Percentiles rank a stretch among this genome's conserved stretches.
Conservation (phyloP, 2,888 invertebrate species). For the Apantesis nais region DNA sequence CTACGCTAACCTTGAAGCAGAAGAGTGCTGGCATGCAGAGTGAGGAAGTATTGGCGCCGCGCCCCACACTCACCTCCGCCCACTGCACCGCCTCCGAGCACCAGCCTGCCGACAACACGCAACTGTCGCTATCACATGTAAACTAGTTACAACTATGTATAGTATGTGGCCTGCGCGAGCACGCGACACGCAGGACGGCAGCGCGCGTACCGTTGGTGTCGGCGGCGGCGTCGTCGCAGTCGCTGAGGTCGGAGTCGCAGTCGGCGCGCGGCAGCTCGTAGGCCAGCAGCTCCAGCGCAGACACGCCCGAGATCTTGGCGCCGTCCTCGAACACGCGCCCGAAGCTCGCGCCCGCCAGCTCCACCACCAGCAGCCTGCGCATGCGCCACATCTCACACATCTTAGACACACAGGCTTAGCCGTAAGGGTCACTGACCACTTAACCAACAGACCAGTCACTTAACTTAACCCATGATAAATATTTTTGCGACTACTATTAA, state of each 20-base stretch:
- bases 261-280: constrained; percentile 84
- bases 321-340: constrained; percentile 85
- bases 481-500: no score
- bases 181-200: no score
- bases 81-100: constrained; percentile 38
- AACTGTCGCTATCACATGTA: no score
- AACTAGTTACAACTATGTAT: no score
- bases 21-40: constrained; percentile 95
- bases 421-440: no score
- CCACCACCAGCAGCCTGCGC: constrained; percentile 88
- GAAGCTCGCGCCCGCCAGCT: constrained; percentile 89
- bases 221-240: constrained; percentile 25
- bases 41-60: constrained; percentile 87
- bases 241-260: constrained; percentile 30
- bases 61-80: constrained; percentile 76
- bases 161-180: no score
- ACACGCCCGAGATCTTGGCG: constrained; percentile 77
- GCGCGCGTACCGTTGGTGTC: constrained; percentile 42
- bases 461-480: no score
- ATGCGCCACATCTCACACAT: background rate
- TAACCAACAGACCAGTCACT: no score
- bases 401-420: no score
- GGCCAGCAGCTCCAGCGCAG: constrained; percentile 85
- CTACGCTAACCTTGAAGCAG: constrained; percentile 91
- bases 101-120: constrained; percentile 32